Base-by-base conservation (phyloP, 2,797 vertebrate species). In the Muscicapa striata region DNA sequence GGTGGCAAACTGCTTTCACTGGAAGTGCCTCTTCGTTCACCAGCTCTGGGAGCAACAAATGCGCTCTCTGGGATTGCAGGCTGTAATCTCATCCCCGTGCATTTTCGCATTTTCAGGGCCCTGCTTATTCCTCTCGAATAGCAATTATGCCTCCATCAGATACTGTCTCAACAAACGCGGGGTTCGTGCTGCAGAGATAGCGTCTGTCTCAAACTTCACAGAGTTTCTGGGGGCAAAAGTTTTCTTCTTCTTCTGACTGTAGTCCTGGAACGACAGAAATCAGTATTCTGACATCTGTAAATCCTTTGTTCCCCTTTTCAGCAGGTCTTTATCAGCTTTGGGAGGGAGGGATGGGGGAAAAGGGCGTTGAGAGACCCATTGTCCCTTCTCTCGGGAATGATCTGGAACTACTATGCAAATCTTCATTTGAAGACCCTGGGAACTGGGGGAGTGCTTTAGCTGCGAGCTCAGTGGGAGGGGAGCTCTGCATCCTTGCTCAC, bases 361-460 rank as follows among this genome's bases (percentile, higher is more conserved):
- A 91, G 76, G 83, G 76, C 57, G 19, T 18, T 93, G 73, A 81
- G 95, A 91, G 91, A 36, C 52, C 76, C 66, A 97, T 95, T 97
- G 96, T 95, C 94, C 84, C 59, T 90, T 93, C 95, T 93, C 93
- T 75, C 12, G 87, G 88, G 94, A 95, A 94, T 45, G 84, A 87
- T 96, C 94, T 96, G 89, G 95, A 94, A 92, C 88, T 81, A 26
- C 90, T 94, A 94, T 97, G 97, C 95, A 97, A 96, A 96, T 97
- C 86, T 97, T 93, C 69, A 94, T 93, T 86, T 93, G 95, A 97
- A 97, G 95, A 96, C 92, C 95, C 96, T 97, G 97, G 95, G 96
- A 97, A 96, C 85, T 68, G 92, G 75, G 89, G 96, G 95, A 95
- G 93, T 93, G 95, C 87, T 94, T 91, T 90, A 90, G 66, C 84